Percentiles rank a stretch among this genome's conserved stretches.
These are phyloP conservation scores for Astyanax mexicanus DNA, from an alignment of 2,797 vertebrate species.

Conservation along the genomic window DNA sequence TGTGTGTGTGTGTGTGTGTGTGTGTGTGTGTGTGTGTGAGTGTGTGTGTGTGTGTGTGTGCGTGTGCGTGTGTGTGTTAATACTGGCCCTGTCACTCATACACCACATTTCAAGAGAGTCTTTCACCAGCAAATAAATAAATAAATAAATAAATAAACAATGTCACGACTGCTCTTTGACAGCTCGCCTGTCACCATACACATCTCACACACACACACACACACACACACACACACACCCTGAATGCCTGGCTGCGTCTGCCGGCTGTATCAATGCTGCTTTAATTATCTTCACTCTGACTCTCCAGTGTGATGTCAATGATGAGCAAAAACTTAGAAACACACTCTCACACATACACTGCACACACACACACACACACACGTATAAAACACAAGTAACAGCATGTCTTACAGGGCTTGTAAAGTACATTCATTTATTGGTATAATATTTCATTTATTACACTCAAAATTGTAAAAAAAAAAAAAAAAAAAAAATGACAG, in stretches of 20 bases:
- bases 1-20: too few species aligned
- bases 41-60: too few species aligned
- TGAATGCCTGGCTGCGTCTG: not conserved
- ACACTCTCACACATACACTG: not conserved
- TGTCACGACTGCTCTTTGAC: not conserved
- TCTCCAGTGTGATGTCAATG: not conserved
- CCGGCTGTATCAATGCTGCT: conserved; percentile 20
- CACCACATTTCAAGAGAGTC: not conserved
- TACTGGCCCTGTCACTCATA: not conserved
- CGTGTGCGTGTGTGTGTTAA: too few species aligned
- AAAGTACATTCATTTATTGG: too few species aligned
- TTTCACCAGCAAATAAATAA: not conserved
- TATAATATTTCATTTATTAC: too few species aligned
- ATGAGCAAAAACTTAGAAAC: not conserved
- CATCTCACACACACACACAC: not conserved
- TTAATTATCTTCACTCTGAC: conserved; percentile 22
- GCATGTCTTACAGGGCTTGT: too few species aligned
- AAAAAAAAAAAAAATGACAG: too few species aligned
- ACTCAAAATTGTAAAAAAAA: too few species aligned
- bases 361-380: too few species aligned
- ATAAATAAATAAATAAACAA: not conserved
- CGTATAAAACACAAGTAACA: not conserved
- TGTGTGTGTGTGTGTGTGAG: too few species aligned
- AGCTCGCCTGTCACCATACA: not conserved
- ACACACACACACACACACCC: not conserved